phyloP scores from a whole-genome alignment of 53 echinoderm and acorn worm species.

The Luidia sarsii region DNA sequence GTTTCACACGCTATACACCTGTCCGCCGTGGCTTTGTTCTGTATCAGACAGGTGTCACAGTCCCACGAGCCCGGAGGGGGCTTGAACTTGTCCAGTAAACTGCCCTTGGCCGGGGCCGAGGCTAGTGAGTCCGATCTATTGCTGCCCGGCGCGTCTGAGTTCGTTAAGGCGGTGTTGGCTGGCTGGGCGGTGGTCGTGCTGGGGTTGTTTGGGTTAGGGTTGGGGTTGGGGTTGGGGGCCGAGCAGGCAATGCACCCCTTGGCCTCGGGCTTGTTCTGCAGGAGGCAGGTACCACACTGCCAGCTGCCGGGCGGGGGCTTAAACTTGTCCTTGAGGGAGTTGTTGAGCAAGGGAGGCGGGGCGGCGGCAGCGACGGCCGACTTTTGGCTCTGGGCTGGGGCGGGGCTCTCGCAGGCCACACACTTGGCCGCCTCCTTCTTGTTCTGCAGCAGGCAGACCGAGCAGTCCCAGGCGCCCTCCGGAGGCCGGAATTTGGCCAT shows the following conservation, averaged over 20 bases:
- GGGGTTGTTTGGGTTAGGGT: constrained; percentile 74
- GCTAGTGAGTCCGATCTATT: neutral
- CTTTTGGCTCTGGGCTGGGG: constrained; percentile 61
- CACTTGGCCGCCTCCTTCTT: constrained; percentile 65
- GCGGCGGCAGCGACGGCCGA: neutral
- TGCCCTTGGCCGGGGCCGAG: neutral
- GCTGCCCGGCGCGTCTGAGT: neutral
- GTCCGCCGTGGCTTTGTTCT: constrained; percentile 64
- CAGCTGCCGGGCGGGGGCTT: constrained; percentile 65
- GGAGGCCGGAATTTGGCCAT: constrained; percentile 63
- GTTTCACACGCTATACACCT: constrained; percentile 89
- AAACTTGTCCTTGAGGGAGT: constrained; percentile 61
- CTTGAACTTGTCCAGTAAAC: constrained; percentile 71
- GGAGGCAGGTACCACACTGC: constrained; percentile 71
- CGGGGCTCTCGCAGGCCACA: constrained; percentile 78
- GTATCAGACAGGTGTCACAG: constrained; percentile 81
- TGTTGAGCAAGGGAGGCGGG: neutral
- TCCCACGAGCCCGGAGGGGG: constrained; percentile 63
- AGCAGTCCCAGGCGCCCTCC: constrained; percentile 75
- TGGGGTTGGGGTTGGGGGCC: constrained; percentile 69
- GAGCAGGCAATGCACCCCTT: constrained; percentile 64
- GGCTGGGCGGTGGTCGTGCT: neutral
- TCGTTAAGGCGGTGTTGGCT: neutral
- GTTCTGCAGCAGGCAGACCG: constrained; percentile 78
- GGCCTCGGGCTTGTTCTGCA: constrained; percentile 65